Conservation (phyloP, 2,113 vertebrate species). For the Bos javanicus region DNA sequence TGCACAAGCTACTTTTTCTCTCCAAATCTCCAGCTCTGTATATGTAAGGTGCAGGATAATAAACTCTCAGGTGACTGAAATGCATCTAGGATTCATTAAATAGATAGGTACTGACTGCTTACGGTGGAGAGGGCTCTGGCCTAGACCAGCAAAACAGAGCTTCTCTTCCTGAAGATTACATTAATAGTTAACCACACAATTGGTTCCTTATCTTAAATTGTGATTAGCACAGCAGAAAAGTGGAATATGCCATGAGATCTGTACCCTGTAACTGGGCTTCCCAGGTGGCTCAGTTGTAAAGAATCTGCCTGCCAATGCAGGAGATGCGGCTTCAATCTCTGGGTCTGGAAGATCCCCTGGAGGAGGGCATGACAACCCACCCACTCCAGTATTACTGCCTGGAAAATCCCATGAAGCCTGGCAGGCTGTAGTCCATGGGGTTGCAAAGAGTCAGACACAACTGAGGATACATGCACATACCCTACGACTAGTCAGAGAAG, state of each 20-base stretch:
- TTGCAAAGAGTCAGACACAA: not conserved
- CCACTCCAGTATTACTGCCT: not conserved
- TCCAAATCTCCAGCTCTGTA: not conserved
- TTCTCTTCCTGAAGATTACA: not conserved
- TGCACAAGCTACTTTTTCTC: not conserved
- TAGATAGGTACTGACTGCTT: not conserved
- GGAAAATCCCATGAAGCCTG: not conserved
- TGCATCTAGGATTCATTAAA: not conserved
- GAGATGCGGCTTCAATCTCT: not conserved
- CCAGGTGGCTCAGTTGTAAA: not conserved
- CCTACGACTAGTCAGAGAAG: not conserved
- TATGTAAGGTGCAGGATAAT: not conserved
- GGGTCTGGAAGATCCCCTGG: not conserved
- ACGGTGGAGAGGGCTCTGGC: not conserved
- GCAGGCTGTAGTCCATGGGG: not conserved
- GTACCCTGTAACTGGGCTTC: not conserved
- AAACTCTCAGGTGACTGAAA: not conserved
- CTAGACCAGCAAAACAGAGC: not conserved
- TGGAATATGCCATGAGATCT: too few relatives aligned
- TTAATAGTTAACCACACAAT: not conserved
- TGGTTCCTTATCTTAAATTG: not conserved
- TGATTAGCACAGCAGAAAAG: not conserved
- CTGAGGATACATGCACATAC: not conserved
- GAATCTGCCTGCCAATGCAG: not conserved
- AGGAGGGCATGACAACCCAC: not conserved